phyloP scores from a whole-genome alignment of 2,113 vertebrate species.

The Corythoichthys intestinalis region DNA sequence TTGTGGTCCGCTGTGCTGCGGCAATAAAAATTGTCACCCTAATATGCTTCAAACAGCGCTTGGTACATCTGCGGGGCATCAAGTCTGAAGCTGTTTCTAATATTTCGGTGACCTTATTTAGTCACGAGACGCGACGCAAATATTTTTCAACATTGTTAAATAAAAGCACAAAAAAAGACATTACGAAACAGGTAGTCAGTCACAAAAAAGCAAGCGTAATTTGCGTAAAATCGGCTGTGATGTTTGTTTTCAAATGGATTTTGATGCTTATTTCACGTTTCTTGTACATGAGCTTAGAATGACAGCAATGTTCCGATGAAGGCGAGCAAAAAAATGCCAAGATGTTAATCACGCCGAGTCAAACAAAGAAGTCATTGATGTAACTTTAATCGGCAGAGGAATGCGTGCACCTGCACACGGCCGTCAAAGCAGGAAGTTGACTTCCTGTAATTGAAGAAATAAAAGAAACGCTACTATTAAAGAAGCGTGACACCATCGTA shows the following conservation, averaged over 20 bases:
- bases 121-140: neutral
- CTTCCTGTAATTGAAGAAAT: neutral
- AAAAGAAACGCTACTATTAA: neutral
- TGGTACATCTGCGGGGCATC: neutral
- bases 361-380: slow-evolving; percentile 66
- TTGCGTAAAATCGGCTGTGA: no score
- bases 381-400: slow-evolving; percentile 63
- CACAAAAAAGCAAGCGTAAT: no score
- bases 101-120: neutral
- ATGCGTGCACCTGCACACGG: slow-evolving; percentile 52
- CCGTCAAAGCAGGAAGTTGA: neutral
- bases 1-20: no score
- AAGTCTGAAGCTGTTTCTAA: neutral
- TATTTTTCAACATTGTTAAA: neutral
- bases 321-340: slow-evolving; percentile 2
- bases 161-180: no score
- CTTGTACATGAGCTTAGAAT: no score
- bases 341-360: slow-evolving; percentile 34
- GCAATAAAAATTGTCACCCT: no score
- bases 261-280: no score
- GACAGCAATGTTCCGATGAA: no score
- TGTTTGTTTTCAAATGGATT: no score
- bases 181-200: no score
- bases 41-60: no score
- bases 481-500: neutral